A percentile compares a stretch with the other conserved stretches of the same genome.
Evolutionary conservation across 2,113 vertebrate genomes (phyloP).

Genomic region (Thermophis baileyi): DNA sequence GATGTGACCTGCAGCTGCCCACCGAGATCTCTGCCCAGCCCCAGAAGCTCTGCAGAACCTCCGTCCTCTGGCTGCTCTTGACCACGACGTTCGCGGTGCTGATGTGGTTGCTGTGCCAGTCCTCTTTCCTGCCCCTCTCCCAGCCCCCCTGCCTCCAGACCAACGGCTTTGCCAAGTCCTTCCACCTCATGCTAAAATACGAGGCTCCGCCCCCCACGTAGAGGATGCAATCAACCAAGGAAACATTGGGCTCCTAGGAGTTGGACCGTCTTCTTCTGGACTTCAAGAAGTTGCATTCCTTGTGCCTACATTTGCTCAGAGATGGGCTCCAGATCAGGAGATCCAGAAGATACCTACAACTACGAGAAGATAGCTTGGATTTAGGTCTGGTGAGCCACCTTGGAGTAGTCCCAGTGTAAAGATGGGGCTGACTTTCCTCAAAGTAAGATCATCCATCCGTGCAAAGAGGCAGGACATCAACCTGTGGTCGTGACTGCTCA

Average conservation of each 20-base stretch:
- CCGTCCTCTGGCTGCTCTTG: conserved; percentile 19
- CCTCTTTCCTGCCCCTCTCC: conserved; percentile 6
- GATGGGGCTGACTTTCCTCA: not conserved
- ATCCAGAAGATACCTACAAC: not conserved
- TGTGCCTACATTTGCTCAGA: no score
- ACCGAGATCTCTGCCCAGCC: not conserved
- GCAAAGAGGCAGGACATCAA: not conserved
- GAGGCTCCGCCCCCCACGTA: conserved; percentile 81
- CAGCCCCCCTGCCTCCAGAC: conserved; percentile 55
- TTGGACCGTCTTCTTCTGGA: no score
- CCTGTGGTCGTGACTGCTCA: not conserved
- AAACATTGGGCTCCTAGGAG: not conserved
- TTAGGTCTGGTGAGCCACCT: not conserved
- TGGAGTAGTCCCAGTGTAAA: not conserved
- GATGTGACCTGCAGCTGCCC: not conserved
- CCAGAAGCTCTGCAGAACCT: not conserved
- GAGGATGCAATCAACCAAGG: not conserved
- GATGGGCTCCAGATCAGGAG: not conserved
- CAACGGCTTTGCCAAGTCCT: conserved; percentile 45
- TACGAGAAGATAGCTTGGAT: not conserved
- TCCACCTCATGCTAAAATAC: conserved; percentile 74
- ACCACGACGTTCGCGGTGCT: conserved; percentile 55
- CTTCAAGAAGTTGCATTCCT: no score
- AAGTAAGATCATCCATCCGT: not conserved
- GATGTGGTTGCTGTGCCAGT: conserved; percentile 53